phyloP scores from a whole-genome alignment of 2,797 vertebrate species.

The Sebastes hubbsi region DNA sequence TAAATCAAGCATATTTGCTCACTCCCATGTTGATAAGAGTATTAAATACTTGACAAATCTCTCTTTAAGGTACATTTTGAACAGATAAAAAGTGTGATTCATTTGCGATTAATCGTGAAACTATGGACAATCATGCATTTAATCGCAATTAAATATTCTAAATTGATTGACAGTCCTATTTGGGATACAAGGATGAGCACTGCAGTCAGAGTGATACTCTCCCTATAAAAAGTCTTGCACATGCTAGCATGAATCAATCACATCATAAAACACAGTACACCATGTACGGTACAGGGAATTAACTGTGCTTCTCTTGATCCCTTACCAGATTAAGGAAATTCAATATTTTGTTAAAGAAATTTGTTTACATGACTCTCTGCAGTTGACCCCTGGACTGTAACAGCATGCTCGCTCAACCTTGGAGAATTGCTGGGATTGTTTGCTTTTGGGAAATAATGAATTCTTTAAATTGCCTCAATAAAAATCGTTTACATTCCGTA shows the following conservation, averaged over 20 bases:
- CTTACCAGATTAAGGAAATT: not conserved
- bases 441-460: not conserved
- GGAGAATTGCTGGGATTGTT: not conserved
- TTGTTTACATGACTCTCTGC: not conserved
- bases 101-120: no score
- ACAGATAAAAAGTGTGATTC: no score
- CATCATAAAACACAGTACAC: not conserved
- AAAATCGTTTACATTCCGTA: not conserved
- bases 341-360: not conserved
- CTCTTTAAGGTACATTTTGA: no score
- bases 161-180: no score
- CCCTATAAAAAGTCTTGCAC: not conserved
- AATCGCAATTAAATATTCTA: no score
- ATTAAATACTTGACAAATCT: no score
- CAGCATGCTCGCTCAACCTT: not conserved
- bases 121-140: no score
- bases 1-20: no score
- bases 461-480: not conserved
- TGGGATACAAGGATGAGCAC: not conserved
- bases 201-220: not conserved
- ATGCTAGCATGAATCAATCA: no score
- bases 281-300: not conserved
- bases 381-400: not conserved
- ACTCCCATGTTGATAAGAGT: no score
- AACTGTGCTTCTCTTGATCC: not conserved